Conservation (phyloP, 1,140 invertebrate species). For the Euwallacea similis region DNA sequence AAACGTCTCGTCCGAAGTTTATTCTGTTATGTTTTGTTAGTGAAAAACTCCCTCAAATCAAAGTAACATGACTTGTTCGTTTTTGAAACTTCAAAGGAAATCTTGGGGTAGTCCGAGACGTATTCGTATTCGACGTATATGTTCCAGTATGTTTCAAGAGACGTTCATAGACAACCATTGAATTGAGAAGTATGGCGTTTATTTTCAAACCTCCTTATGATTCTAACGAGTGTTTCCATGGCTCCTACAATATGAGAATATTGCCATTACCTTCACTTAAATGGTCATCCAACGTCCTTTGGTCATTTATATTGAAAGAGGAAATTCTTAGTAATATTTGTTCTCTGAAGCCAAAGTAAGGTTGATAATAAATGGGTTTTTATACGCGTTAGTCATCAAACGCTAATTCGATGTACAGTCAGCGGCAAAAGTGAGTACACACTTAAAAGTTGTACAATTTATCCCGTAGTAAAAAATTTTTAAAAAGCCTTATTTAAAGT, state of each 20-base stretch:
- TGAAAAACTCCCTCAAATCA: not conserved
- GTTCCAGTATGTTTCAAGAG: not conserved
- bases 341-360: no score
- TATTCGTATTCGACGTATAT: not conserved
- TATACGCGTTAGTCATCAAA: no score
- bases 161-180: constrained; percentile 1
- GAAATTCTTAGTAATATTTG: no score
- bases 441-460: no score
- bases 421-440: no score
- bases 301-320: not conserved
- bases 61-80: not conserved
- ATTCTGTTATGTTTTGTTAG: no score
- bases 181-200: not conserved
- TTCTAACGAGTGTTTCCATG: not conserved
- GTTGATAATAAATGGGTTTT: no score
- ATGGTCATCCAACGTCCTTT: not conserved
- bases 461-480: no score
- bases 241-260: not conserved
- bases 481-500: no score
- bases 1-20: no score
- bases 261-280: not conserved
- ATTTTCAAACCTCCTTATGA: not conserved
- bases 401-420: no score
- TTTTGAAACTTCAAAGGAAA: constrained; percentile 1
- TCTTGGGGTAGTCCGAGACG: constrained; percentile 1